Percentiles rank a stretch among this genome's conserved stretches.
These are phyloP conservation scores for Pinctada fucata DNA, from an alignment of 2,888 invertebrate species.

Conservation along the genomic window DNA sequence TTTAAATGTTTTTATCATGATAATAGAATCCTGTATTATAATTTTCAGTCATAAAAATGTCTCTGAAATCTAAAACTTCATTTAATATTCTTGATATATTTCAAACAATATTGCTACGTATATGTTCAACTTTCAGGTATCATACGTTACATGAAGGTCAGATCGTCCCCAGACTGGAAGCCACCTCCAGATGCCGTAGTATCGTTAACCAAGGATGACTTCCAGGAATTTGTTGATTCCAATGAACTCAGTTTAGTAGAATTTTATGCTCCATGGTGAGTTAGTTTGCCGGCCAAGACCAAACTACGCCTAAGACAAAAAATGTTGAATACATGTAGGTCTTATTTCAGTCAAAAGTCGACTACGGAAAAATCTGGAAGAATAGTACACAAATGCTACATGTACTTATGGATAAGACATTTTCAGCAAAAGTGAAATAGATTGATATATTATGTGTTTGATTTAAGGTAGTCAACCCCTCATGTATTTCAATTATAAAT, in stretches of 20 bases:
- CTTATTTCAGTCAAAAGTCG: not conserved
- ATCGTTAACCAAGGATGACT: constrained; percentile 76
- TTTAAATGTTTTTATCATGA: not conserved
- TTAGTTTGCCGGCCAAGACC: constrained; percentile 6
- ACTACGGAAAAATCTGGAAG: too few relatives aligned
- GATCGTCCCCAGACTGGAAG: constrained; percentile 79
- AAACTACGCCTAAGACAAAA: not conserved
- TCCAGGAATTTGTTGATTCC: constrained; percentile 76
- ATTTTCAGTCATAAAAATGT: too few relatives aligned
- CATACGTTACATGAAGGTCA: constrained; percentile 78
- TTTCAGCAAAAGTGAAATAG: too few relatives aligned
- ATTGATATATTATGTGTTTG: too few relatives aligned
- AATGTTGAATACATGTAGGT: not conserved
- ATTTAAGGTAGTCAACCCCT: too few relatives aligned
- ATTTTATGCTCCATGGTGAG: constrained; percentile 81
- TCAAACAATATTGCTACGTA: too few relatives aligned
- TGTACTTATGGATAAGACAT: too few relatives aligned
- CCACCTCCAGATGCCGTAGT: constrained; percentile 80
- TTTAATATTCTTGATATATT: too few relatives aligned
- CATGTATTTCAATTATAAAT: too few relatives aligned
- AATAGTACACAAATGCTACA: too few relatives aligned
- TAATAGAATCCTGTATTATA: not conserved
- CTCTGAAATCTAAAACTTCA: too few relatives aligned
- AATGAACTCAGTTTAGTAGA: constrained; percentile 79
- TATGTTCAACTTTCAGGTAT: constrained; percentile 74